Evolutionary conservation across 2,113 vertebrate genomes (phyloP).

Genomic region (Mus pahari): DNA sequence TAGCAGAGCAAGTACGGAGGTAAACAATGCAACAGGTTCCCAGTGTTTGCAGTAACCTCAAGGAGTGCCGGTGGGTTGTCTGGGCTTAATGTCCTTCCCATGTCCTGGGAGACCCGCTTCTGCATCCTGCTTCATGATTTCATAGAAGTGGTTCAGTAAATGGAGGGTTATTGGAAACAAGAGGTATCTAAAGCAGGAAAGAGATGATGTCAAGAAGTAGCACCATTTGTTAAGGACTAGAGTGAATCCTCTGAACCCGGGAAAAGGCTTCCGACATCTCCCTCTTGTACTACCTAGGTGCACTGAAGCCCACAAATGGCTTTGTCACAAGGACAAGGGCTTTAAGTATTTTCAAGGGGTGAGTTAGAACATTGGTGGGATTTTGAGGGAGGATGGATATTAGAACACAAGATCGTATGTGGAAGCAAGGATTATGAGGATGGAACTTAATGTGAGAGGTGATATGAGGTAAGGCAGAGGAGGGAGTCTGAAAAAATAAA

Average conservation of each 20-base stretch:
- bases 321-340: neutral
- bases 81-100: neutral
- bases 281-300: neutral
- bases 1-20: neutral
- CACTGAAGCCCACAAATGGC: rapidly evolving
- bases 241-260: neutral
- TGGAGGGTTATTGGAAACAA: neutral
- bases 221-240: neutral
- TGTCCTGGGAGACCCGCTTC: rapidly evolving
- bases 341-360: no score
- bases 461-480: neutral
- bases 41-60: neutral
- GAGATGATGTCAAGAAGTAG: neutral
- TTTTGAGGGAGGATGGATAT: neutral
- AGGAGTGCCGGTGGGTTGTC: neutral
- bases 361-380: neutral
- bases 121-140: no score
- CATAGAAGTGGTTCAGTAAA: neutral
- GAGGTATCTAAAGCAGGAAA: neutral
- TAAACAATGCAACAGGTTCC: neutral
- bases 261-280: neutral
- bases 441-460: no score
- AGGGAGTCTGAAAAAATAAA: neutral
- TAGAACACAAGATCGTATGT: neutral
- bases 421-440: neutral